Evolutionary conservation across 2,113 vertebrate species (phyloP).

Genomic region (Terrapene triunguis): DNA sequence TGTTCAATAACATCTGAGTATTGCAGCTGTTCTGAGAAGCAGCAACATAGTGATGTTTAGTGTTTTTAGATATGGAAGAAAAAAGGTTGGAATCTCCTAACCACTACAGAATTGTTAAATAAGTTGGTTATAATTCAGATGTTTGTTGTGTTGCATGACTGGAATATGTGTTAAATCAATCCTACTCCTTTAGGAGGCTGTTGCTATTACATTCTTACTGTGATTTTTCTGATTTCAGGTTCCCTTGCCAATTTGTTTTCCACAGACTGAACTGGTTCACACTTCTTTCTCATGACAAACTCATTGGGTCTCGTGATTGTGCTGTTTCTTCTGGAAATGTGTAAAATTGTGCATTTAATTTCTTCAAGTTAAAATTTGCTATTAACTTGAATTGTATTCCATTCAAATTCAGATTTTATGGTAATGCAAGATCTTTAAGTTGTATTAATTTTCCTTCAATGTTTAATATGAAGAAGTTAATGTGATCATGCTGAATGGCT

Average conservation of each 20-base stretch:
- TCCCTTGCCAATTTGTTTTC: neutral
- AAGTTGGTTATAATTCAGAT: constrained; percentile 32
- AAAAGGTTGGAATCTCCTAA: neutral
- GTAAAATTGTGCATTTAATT: constrained; percentile 49
- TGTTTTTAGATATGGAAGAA: neutral
- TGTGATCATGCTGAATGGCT: neutral
- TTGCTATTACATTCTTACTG: neutral
- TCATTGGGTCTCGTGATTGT: constrained; percentile 49
- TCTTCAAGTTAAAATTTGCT: constrained; percentile 60
- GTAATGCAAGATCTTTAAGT: constrained; percentile 38
- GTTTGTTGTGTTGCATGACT: constrained; percentile 27
- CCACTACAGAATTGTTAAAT: neutral
- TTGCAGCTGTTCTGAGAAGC: constrained; percentile 6
- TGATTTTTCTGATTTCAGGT: neutral
- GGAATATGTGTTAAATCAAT: neutral
- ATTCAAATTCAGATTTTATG: constrained; percentile 24
- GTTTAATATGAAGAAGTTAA: neutral
- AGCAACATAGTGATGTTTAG: neutral
- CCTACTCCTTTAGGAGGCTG: neutral
- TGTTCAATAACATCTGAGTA: neutral
- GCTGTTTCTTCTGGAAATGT: constrained; percentile 47
- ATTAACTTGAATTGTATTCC: constrained; percentile 63
- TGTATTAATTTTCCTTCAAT: neutral
- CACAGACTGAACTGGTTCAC: constrained; percentile 3
- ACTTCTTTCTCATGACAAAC: constrained; percentile 52